Evolutionary conservation across 2,888 invertebrate genomes (phyloP).

Genomic region (Troglohyphantes excavatus): DNA sequence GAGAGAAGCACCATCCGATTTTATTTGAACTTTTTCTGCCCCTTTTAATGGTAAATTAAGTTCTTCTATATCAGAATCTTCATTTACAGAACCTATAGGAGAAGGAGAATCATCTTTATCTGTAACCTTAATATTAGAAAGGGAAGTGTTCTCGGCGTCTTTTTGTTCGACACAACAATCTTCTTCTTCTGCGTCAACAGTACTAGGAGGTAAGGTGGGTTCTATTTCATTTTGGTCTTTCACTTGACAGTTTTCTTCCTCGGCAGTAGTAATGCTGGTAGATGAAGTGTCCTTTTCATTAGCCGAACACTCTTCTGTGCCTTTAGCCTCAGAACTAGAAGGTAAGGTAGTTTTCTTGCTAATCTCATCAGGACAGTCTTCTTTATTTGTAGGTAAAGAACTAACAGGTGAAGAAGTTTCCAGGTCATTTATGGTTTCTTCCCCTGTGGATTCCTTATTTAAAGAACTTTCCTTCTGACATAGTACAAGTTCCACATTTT

Average conservation of each 20-base stretch:
- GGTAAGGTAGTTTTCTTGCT: background rate
- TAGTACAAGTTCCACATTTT: no score
- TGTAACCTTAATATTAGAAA: background rate
- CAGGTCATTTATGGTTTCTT: background rate
- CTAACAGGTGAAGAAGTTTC: background rate
- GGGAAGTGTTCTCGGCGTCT: no score
- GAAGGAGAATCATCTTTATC: background rate
- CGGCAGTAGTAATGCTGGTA: no score
- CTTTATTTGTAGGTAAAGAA: background rate
- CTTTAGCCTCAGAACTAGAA: background rate
- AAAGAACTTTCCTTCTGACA: no score
- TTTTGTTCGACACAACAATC: background rate
- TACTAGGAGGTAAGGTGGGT: conserved; percentile 1
- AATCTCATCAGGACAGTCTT: background rate
- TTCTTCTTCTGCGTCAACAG: background rate
- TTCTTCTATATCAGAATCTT: background rate
- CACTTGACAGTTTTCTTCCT: no score
- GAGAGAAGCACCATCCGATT: background rate
- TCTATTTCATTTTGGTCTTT: no score
- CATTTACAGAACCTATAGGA: background rate
- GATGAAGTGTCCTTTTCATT: background rate
- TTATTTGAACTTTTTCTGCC: background rate
- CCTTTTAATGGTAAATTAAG: background rate
- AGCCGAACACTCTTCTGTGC: background rate
- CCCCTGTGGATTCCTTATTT: no score